Evolutionary conservation across 2,888 invertebrate species (phyloP), one percentile per base, ranked within the genome.

Genomic region (Penaeus monodon): DNA sequence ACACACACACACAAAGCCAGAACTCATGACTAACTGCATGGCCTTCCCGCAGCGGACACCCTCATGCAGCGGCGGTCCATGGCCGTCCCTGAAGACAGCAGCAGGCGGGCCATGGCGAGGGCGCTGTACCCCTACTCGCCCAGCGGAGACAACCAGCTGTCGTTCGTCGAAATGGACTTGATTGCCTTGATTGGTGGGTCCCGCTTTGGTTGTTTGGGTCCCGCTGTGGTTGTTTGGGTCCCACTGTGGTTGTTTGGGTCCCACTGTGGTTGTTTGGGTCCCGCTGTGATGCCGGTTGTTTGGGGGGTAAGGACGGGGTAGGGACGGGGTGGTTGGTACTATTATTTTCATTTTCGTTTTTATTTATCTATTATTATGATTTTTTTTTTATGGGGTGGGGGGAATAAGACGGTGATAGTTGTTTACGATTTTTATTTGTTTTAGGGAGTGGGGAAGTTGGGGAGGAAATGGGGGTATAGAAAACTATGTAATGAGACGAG

Each of bases 121-220:
- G 97, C 98, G 20, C 93, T 98, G 66, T 98, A 97, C 92, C 96
- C 97, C 27, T 98, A 98, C 92, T 94, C 97, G 88, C 97, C 97
- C 65, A 93, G 96, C 90, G 95, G 97, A 12, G 98, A 97, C 92
- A 97, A 97, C 93, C 98, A 98, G 93, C 94, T 98, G 89, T 96
- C 96, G 92, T 98, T 98, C 93, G 95, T 96, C 90, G 97, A 97
- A 93, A 97, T 97, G 89, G 98, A 98, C 92, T 94, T 96, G 88
- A 95, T 98, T 85, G 96, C 96, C 14, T 93, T 98, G 90, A 95
- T 97, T 91, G 98, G 94, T 94, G 91, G 78, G 89, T 79, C 57
- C 57, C 20, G 57, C 57, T 12, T 17, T 10, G 57, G 57, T n/a
- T n/a, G n/a, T n/a, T n/a, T n/a, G n/a, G n/a, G n/a, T n/a, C n/a